Percentiles rank a stretch among this genome's conserved stretches.
Conservation (phyloP, 2,888 invertebrate species). For the Watsonalla binaria region DNA sequence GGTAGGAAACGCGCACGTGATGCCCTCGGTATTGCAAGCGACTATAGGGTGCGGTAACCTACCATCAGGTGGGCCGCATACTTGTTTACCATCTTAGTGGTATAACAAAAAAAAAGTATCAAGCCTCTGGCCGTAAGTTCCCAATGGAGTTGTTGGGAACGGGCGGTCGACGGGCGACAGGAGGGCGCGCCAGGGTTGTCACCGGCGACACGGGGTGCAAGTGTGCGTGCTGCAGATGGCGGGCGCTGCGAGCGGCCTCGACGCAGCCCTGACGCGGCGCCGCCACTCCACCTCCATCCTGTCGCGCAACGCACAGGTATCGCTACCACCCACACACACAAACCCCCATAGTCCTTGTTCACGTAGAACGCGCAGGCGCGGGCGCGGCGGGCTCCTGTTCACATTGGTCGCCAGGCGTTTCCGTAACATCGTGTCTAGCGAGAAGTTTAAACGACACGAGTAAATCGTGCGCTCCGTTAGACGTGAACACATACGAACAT, state of each 20-base stretch:
- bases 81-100: neutral
- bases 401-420: too few species aligned
- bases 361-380: too few species aligned
- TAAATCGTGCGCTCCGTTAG: too few species aligned
- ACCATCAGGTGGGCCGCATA: too few species aligned
- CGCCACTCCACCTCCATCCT: constrained; percentile 87
- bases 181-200: constrained; percentile 9
- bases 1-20: too few species aligned
- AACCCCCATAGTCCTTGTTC: constrained; percentile 4
- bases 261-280: constrained; percentile 84
- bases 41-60: too few species aligned
- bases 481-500: too few species aligned
- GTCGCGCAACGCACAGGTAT: constrained; percentile 81
- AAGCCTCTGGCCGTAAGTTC: constrained; percentile 48
- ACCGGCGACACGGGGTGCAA: constrained; percentile 5
- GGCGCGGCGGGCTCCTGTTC: too few species aligned
- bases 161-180: constrained; percentile 46
- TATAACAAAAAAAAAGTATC: constrained; percentile 23
- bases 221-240: constrained; percentile 56
- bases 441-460: too few species aligned
- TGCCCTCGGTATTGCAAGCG: too few species aligned
- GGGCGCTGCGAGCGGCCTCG: constrained; percentile 47
- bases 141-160: constrained; percentile 46
- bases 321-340: constrained; percentile 14
- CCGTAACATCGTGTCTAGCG: too few species aligned